Evolutionary conservation across 1,140 invertebrate species (phyloP).

Genomic region (Diabrotica undecimpunctata): DNA sequence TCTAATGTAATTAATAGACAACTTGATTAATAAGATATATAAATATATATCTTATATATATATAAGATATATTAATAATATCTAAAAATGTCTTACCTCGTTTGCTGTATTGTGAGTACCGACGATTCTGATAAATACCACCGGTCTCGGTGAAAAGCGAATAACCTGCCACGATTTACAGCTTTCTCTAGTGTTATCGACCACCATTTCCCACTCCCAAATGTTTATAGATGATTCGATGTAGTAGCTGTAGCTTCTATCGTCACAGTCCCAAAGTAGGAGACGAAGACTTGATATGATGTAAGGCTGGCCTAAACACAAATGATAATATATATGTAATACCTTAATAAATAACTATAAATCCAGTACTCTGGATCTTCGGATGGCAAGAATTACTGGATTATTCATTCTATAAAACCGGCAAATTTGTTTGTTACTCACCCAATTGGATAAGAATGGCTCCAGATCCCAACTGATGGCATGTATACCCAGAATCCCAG

Average conservation of each 20-base stretch:
- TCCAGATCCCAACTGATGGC: slow-evolving; percentile 95
- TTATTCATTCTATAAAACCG: too few relatives aligned
- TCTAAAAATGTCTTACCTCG: slow-evolving; percentile 60
- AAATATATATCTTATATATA: too few relatives aligned
- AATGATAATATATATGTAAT: too few relatives aligned
- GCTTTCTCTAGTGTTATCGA: slow-evolving; percentile 69
- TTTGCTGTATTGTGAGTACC: slow-evolving; percentile 96
- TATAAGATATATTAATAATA: too few relatives aligned
- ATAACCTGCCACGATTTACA: slow-evolving; percentile 93
- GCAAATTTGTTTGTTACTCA: slow-evolving; percentile 3
- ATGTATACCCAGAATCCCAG: slow-evolving; percentile 98
- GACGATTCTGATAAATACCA: slow-evolving; percentile 92
- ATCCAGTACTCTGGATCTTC: too few relatives aligned
- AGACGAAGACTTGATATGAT: slow-evolving; percentile 87
- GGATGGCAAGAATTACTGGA: too few relatives aligned
- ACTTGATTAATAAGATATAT: too few relatives aligned
- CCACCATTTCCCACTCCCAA: slow-evolving; percentile 83
- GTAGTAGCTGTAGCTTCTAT: slow-evolving; percentile 92
- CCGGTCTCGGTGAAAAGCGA: slow-evolving; percentile 73
- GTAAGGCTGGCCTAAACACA: slow-evolving; percentile 74
- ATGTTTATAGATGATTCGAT: slow-evolving; percentile 94
- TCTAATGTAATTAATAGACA: too few relatives aligned
- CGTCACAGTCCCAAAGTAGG: slow-evolving; percentile 97
- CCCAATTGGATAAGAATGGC: slow-evolving; percentile 92
- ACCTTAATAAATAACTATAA: too few relatives aligned